A percentile compares a stretch with the other conserved stretches of the same genome.
phyloP scores from a whole-genome alignment of 35 echinoderm and acorn worm species.

The Eucidaris tribuloides region DNA sequence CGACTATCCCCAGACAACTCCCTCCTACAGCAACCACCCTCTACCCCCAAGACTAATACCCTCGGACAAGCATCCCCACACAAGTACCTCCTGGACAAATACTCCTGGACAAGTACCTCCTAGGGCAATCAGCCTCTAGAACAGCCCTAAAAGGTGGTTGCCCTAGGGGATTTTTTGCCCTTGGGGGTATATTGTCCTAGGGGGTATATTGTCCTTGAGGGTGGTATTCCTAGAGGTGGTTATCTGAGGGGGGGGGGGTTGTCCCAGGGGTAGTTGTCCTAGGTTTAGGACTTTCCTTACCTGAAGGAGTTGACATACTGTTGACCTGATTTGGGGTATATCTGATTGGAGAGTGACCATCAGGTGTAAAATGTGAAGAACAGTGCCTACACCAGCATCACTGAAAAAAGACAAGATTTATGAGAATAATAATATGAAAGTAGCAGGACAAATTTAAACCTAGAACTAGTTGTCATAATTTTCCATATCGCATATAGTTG shows the following conservation, averaged over 20 bases:
- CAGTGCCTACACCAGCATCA: slow-evolving; percentile 59
- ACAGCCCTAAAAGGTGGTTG: neutral
- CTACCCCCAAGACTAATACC: too few species aligned
- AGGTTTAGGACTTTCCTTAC: neutral
- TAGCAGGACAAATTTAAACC: neutral
- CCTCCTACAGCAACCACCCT: too few species aligned
- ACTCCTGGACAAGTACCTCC: too few species aligned
- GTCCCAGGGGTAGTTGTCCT: neutral
- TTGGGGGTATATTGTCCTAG: neutral
- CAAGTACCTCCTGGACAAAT: too few species aligned
- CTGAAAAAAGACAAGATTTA: slow-evolving; percentile 17
- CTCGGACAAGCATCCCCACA: too few species aligned
- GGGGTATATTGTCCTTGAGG: neutral
- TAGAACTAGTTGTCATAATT: neutral
- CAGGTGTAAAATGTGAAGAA: slow-evolving; percentile 48
- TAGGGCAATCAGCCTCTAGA: neutral
- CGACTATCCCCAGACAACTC: too few species aligned
- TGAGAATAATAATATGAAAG: too few species aligned
- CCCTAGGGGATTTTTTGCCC: neutral
- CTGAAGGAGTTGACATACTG: slow-evolving; percentile 9
- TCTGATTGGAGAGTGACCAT: slow-evolving; percentile 37
- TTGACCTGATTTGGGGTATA: slow-evolving; percentile 13
- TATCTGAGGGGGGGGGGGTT: neutral
- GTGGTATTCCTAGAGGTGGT: neutral
- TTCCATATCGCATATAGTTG: neutral